Evolutionary conservation across 2,113 vertebrate genomes (phyloP), one percentile per base, ranked within the genome.

Genomic region (Ciconia maguari): DNA sequence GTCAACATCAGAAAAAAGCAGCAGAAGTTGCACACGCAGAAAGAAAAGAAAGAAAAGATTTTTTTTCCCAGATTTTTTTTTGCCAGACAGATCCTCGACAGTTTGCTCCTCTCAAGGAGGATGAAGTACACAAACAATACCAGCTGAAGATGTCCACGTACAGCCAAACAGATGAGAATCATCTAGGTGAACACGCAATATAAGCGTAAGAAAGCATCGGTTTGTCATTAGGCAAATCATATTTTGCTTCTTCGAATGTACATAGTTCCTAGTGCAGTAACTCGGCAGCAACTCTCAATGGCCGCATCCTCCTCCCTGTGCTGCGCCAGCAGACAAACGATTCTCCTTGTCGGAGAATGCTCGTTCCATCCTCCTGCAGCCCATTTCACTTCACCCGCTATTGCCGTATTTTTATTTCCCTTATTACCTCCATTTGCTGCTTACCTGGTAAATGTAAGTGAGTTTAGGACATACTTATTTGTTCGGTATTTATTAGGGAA

Each of bases 61-160:
- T 38, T 36, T 38, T 38, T 38, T 38, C 38, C 38, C 38, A 38
- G 38, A 38, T 38, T 38, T 38, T 38, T 21, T 71, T 71, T 71
- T 78, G 30, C 30, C 4, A 0, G 11, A 4, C 10, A 24, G 18
- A 51, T 48, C 30, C 48, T 62, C 1, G 0, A 32, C 4, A 34
- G 25, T 29, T 72, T 57, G 49, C 66, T 89, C 30, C 36, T 52
- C 25, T 62, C 12, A 12, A 9, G 38, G 44, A 87, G 13, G 14
- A 30, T 4, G 19, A 57, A 69, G 30, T 16, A 55, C 70, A 55
- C 36, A 11, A 76, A 65, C 11, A 58, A 6, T 34, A 26, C 7
- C 36, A 85, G 55, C 20, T 69, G 64, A 80, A 72, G 21, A 54
- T 32, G 30, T 66, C 36, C 68, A 70, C 0, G 2, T 7, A 34